These are phyloP conservation scores for Hypselothyrea guttata DNA, from an alignment of 2,888 invertebrate genomes.

Conservation along the genomic window DNA sequence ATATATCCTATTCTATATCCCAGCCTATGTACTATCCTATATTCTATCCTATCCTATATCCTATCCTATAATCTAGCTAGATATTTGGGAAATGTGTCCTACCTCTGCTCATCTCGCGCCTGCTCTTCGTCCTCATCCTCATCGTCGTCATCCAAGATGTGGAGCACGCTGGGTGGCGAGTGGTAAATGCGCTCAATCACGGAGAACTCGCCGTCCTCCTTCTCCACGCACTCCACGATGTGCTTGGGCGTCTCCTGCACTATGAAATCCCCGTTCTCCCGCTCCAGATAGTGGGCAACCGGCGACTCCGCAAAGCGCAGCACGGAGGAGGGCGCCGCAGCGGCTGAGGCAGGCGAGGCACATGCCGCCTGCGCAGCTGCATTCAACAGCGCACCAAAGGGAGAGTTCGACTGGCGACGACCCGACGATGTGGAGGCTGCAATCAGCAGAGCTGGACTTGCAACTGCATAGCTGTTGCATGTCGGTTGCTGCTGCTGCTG, in stretches of 20 bases:
- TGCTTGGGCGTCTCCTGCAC: slow-evolving; percentile 82
- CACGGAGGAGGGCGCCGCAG: slow-evolving; percentile 76
- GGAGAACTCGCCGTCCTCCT: slow-evolving; percentile 82
- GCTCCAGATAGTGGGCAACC: slow-evolving; percentile 81
- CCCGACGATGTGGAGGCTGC: slow-evolving; percentile 15
- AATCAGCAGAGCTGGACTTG: slow-evolving; percentile 20
- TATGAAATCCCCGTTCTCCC: slow-evolving; percentile 82
- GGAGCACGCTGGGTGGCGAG: slow-evolving; percentile 81
- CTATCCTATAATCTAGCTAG: too few species aligned
- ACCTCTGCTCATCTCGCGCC: slow-evolving; percentile 53
- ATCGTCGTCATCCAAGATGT: slow-evolving; percentile 80
- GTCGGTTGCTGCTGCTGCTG: slow-evolving; percentile 40
- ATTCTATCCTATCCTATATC: too few species aligned
- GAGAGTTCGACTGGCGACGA: slow-evolving; percentile 70
- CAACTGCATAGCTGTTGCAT: too few species aligned
- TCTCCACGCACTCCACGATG: slow-evolving; percentile 82
- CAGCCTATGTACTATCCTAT: too few species aligned
- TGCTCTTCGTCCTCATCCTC: slow-evolving; percentile 76
- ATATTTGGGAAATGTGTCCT: too few species aligned
- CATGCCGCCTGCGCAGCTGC: slow-evolving; percentile 64
- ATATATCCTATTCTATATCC: too few species aligned
- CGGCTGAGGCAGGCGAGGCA: slow-evolving; percentile 69
- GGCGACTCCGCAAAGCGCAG: slow-evolving; percentile 81
- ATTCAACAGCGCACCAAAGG: slow-evolving; percentile 73
- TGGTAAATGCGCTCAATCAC: slow-evolving; percentile 82